Evolutionary conservation across 2,113 vertebrate species (phyloP), one percentile per base, ranked within the genome.

Genomic region (Notarius lentiginosus): DNA sequence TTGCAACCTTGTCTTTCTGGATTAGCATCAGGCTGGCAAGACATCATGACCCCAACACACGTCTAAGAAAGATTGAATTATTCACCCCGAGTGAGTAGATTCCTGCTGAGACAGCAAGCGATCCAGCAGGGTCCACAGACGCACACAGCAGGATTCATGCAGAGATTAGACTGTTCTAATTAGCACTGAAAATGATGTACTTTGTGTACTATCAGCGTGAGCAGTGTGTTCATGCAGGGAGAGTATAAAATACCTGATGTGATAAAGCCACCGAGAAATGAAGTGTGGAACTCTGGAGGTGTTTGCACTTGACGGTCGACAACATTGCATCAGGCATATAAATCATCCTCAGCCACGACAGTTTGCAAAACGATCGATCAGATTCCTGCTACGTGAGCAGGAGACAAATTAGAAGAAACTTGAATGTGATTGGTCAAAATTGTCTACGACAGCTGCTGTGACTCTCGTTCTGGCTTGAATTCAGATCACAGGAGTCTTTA

Each of bases 31-130:
- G 66, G 86, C 86, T 87, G 85, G 90, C 89, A 61, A 91, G 91
- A 83, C 89, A 90, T 90, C 88, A 91, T 88, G 88, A 89, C 91
- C 63, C 65, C 72, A 5, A 79, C 84, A 47, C 49, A 60, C 73
- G 3, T 79, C 86, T 70, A 87, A 86, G 87, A 72, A 88, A 88
- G 87, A 84, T 89, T 95, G 92, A 95, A 95, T 95, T 91, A 95
- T 95, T 95, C 93, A 95, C 87, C 84, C 47, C 30, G 76, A 87
- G 89, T 89, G 87, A 90, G 90, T 89, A 89, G 83, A 86, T 88
- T 84, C 88, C 51, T 92, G 92, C 93, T 93, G 94, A 93, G 93
- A 90, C 91, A 93, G 94, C 92, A 93, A 90, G 91, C 93, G 94
- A 93, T 91, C 93, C 93, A 88, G 84, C 84, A 91, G 87, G 87